These are phyloP conservation scores for Carpatolechia fugitivella DNA, from an alignment of 2,888 invertebrate genomes.

Conservation along the genomic window DNA sequence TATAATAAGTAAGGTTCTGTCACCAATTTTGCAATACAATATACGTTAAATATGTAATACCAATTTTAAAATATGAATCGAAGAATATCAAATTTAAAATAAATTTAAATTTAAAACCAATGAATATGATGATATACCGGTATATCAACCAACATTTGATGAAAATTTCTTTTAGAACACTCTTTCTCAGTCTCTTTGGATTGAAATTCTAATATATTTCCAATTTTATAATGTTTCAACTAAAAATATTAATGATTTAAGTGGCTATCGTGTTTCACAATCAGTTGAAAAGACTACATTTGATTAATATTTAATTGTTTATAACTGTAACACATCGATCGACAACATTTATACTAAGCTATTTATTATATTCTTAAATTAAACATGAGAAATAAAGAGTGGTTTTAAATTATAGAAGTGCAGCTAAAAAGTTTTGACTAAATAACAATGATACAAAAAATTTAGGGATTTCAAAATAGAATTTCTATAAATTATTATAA, in stretches of 20 bases:
- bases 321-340: slow-evolving; percentile 58
- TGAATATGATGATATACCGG: slow-evolving; percentile 24
- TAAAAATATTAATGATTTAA: slow-evolving; percentile 16
- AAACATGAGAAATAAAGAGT: too few species aligned
- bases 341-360: slow-evolving; percentile 55
- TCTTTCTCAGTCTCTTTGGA: slow-evolving; percentile 74
- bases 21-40: slow-evolving; percentile 4
- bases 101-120: slow-evolving; percentile 18
- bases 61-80: slow-evolving; percentile 8
- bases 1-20: background rate
- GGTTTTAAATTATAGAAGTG: too few species aligned
- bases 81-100: slow-evolving; percentile 18
- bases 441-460: too few species aligned
- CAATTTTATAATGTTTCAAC: slow-evolving; percentile 30
- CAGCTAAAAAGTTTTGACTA: too few species aligned
- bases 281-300: background rate
- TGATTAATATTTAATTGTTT: slow-evolving; percentile 21
- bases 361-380: background rate
- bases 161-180: slow-evolving; percentile 69
- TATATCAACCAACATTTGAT: slow-evolving; percentile 9
- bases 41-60: slow-evolving; percentile 18
- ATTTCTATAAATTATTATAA: too few species aligned
- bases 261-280: background rate
- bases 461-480: too few species aligned
- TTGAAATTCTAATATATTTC: slow-evolving; percentile 60